Evolutionary conservation across 2,888 invertebrate genomes (phyloP), one percentile per base, ranked within the genome.

Genomic region (Mongoloraphidia duomilia): DNA sequence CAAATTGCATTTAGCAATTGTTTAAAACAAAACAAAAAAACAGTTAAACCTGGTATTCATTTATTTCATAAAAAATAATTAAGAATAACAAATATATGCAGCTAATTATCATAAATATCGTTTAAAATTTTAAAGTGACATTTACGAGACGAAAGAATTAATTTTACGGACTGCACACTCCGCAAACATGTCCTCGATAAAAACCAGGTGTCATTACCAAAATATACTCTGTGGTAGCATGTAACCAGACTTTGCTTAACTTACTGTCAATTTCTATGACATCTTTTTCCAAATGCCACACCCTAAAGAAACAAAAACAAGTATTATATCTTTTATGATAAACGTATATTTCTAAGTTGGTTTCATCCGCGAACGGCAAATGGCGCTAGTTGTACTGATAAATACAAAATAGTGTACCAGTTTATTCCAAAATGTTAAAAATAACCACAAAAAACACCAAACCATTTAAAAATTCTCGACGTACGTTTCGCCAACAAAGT

Each of bases 211-310:
- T 52, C 8, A 58, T 50, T 9, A 58, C 53, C 8, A 61, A 56
- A 9, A 59, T 55, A 26, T 59, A 58, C n/a, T 59, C 55, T 36
- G 56, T 58, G 47, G 59, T 61, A 45, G 60, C 56, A 43, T 60
- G 58, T 11, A 62, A 41, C 8, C 56, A 55, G 33, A 60, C 53
- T 35, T 58, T 58, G 11, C 55, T 54, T 9, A 50, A 43, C 34
- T 48, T 46, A 44, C 60, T 51, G 48, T 59, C 57, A 9, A 61
- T 54, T 54, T 59, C 59, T 9, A 56, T 55, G 50, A 59, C 54
- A 8, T 53, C 57, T 34, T 56, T 53, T 5, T 54, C 47, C 44
- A 53, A 55, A 41, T 55, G 50, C 50, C 56, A 56, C 43, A 59
- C 53, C 49, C 61, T 62, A 42, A 17, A 57, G 55, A 44, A 34